Evolutionary conservation across 2,888 invertebrate genomes (phyloP), one percentile per base, ranked within the genome.

Genomic region (Netelia fuscicornis): DNA sequence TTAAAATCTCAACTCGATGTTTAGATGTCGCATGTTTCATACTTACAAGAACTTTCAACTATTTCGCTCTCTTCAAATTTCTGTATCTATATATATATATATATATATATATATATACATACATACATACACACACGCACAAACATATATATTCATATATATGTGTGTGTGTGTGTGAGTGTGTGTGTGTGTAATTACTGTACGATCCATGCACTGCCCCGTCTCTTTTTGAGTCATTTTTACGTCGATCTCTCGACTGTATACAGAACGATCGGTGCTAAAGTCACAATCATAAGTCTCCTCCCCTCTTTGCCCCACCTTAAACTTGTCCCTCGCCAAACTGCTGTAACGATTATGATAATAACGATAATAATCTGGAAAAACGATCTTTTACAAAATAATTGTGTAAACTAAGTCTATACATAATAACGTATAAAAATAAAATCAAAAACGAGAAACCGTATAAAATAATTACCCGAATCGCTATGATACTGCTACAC

Each of bases 11-110:
- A 91, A 91, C 89, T 92, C 89, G 89, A 89, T 92, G 91, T 92
- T 89, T 92, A 91, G 91, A 91, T 92, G 92, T 92, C 92, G 92
- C 92, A 91, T 92, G 92, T 92, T 92, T 90, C 91, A 89, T 89
- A 90, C 88, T 90, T 90, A 91, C 90, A 88, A 89, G 86, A 90
- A 88, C 86, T 89, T 89, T 89, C 87, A 88, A 88, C 88, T 88
- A 88, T 86, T 87, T 79, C 65, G 80, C 84, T 87, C 88, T 87
- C 68, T 67, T 72, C 20, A 10, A 20, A 64, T 10, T 48, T 42
- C 60, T 37, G 23, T 65, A 65, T 71, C 71, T 64, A 75, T 71
- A 68, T 52, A 65, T 62, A 65, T 70, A 75, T 48, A 48, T 62
- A 62, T 23, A 10, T 2, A 52, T 52, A 9, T 58, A 64, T 70